A percentile compares a stretch with the other conserved stretches of the same genome.
phyloP scores from a whole-genome alignment of 2,113 vertebrate species.

The Rhombomys opimus region DNA sequence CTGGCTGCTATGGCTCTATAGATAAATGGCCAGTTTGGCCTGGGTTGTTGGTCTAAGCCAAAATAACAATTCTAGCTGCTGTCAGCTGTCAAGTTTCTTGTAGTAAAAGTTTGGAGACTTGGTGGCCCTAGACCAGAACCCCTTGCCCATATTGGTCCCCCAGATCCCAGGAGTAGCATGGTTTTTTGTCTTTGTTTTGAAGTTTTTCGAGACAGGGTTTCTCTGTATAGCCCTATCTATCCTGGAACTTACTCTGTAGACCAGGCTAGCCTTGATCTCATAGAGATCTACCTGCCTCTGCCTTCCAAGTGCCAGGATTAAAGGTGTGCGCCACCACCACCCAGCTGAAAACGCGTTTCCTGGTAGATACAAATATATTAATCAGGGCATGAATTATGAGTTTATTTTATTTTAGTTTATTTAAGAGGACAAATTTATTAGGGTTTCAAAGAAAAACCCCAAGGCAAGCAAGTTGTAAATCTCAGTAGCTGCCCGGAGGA shows the following conservation, averaged over 20 bases:
- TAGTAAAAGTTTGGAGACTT: neutral
- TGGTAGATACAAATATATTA: neutral
- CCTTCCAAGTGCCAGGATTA: neutral
- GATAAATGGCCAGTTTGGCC: neutral
- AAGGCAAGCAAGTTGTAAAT: neutral
- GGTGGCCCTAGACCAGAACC: neutral
- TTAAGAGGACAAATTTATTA: neutral
- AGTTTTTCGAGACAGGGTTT: neutral
- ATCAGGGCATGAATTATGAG: neutral
- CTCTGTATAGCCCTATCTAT: neutral
- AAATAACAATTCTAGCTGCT: neutral
- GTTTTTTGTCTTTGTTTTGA: conserved; percentile 73
- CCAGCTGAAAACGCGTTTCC: neutral
- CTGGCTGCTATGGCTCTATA: neutral
- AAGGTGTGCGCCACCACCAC: neutral
- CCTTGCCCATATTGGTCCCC: conserved; percentile 61
- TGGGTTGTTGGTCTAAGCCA: neutral
- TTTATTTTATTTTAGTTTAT: neutral
- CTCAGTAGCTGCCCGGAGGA: neutral
- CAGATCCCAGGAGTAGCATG: conserved; percentile 90
- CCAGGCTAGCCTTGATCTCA: neutral
- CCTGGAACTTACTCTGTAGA: neutral
- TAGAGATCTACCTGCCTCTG: neutral
- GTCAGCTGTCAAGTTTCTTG: neutral
- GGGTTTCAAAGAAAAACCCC: neutral